Evolutionary conservation across 2,797 vertebrate species (phyloP), one percentile per base, ranked within the genome.

Genomic region (Acestrorhynchus altus): DNA sequence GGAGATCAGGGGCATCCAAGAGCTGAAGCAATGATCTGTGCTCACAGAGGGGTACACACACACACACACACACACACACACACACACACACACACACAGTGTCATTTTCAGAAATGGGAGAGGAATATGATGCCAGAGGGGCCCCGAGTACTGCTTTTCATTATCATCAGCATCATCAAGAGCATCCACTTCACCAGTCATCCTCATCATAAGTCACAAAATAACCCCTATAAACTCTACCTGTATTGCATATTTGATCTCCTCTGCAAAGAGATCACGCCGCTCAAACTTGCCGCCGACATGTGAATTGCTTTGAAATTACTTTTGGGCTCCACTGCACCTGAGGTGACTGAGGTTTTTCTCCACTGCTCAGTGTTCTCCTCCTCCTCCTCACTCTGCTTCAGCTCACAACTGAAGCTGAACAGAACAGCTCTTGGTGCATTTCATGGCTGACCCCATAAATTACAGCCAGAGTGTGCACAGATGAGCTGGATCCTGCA

Each of bases 381-480:
- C 40, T 13, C 35, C 51, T 59, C 20, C 40, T 13, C 35, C 59
- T 57, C 22, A n/a, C 40, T 42, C 39, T 56, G 31, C 42, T 49
- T 44, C 60, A 56, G 13, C 60, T 63, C 13, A 15, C 15, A 67
- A 49, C 42, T 49, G 44, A 66, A 49, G 44, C 65, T 18, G 40
- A 68, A 9, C 42, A 18, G 44, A 52, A 46, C 28, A 20, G 49
- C 47, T 18, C 49, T 47, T 61, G 39, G 18, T 69, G 28, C 9
- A 1, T 42, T 12, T n/a, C 24, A 60, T n/a, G 28, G 40, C 20
- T 4, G 24, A 24, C 22, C 8, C 8, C 7, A 15, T 40, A 66
- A 66, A 46, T 13, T 51, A 7, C 65, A 68, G 39, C 10, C 39
- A 1, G 24, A 66, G 18, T 22, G 18, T 76, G 35, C 39, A 35